Evolutionary conservation across 2,113 vertebrate species (phyloP), one percentile per base, ranked within the genome.

Genomic region (Dicrurus megarhynchus): DNA sequence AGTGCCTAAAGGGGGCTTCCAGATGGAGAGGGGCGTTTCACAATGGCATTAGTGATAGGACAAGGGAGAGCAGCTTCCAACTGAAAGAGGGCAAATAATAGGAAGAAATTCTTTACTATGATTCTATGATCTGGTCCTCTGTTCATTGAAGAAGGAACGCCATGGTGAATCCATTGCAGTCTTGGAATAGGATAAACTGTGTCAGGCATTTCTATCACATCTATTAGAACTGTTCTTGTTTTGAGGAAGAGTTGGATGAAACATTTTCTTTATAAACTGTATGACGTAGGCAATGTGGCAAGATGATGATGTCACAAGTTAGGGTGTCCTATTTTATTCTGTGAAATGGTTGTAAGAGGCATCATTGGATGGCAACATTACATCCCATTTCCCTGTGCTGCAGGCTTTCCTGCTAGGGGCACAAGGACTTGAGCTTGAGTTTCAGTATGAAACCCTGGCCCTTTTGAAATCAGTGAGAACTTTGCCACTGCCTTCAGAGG

Each of bases 391-490:
- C 52, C 56, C 2, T 30, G n/a, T 52, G 53, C 81, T 91, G 49
- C 32, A 60, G 37, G 39, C 41, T 76, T 94, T 73, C 61, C 74
- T 70, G 15, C 33, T 82, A 50, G 67, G 67, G 67, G 41, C 78
- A 82, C 35, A 33, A 89, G 33, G 41, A 80, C 71, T 73, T 90
- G 74, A 96, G 41, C 80, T 75, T 16, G 9, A 90, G 49, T 91
- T 96, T 93, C 87, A 91, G 44, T 53, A 30, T 22, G 46, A 91
- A 94, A 87, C n/a, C 57, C 39, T 65, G 57, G 35, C n/a, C 53
- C 78, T 76, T 95, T 93, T 93, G 93, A 96, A 94, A 80, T 85
- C 5, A 35, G 63, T 70, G 70, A 91, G 88, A 95, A 85, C 70
- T 94, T 44, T 65, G 81, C 75, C 87, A 85, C 24, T 33, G 84